Base-by-base conservation (phyloP, 1,140 invertebrate genomes). In the Halesus radiatus region DNA sequence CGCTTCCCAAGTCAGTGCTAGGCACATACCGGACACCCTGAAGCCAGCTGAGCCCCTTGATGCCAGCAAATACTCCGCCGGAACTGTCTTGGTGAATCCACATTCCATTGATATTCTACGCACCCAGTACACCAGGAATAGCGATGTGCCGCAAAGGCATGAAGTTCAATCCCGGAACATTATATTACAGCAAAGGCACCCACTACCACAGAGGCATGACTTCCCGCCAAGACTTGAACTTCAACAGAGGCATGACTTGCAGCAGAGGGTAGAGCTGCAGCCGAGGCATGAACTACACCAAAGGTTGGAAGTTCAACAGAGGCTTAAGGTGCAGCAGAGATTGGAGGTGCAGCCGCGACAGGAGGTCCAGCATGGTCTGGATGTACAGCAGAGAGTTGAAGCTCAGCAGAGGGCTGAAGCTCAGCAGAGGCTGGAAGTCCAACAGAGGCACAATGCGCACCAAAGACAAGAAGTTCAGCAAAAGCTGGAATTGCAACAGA, bases 81-180 rank as follows among this genome's bases (percentile, higher is more conserved):
- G 66, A 16, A 13, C 64, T 50, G 66, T 78, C 13, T 22, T 78
- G 26, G 53, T 70, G 8, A 78, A 70, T 70, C 26, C 76, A 5
- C 64, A 54, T 72, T 56, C 66, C 18, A 66, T 70, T 7, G 78
- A 79, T 29, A 23, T 62, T 29, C n/a, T 64, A 0, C 68, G 78
- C 7, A 26, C 70, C 8, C 78, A 74, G 60, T 79, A 79, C 32
- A 56, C 45, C 50, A 56, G 62, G 60, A 73, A 37, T 79, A 54
- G 32, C n/a, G 76, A 77, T 60, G 37, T 8, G 10, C 37, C 37
- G 10, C 10, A 13, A 45, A 45, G 68, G 18, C 62, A 23, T 32
- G 62, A 66, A 66, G 37, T 45, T 2, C 37, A 45, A 45, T 10
- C 37, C 8, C 5, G 37, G 37, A 45, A 45, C 37, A 45, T 45